phyloP scores from a whole-genome alignment of 2,888 invertebrate genomes.

The Buathra laborator region DNA sequence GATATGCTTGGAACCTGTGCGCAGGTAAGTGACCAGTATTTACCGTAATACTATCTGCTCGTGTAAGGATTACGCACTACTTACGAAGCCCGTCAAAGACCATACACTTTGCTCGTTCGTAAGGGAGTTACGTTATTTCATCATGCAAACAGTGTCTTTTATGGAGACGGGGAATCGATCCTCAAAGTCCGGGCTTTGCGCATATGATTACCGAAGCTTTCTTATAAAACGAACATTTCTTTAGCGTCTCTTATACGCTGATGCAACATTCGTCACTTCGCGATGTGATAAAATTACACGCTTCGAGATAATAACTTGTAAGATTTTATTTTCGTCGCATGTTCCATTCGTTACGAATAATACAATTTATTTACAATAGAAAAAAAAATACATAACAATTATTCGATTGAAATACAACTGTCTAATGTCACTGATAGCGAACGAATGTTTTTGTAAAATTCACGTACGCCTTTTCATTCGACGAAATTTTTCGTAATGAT shows the following conservation, averaged over 20 bases:
- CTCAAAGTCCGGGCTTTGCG: neutral
- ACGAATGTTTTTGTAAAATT: slow-evolving; percentile 9
- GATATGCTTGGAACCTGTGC: neutral
- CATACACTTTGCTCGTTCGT: slow-evolving; percentile 7
- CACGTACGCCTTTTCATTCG: neutral
- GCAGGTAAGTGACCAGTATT: slow-evolving; percentile 29
- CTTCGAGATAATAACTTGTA: slow-evolving; percentile 2
- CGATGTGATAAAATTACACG: neutral
- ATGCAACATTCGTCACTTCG: slow-evolving; percentile 7
- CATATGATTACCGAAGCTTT: neutral
- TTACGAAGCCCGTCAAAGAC: slow-evolving; percentile 50
- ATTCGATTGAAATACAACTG: slow-evolving; percentile 46
- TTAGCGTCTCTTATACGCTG: neutral
- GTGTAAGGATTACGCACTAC: slow-evolving; percentile 36
- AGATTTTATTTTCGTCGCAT: slow-evolving; percentile 37
- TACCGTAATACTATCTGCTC: slow-evolving; percentile 37
- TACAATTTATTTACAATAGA: slow-evolving; percentile 78
- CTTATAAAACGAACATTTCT: neutral
- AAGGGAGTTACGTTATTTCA: slow-evolving; percentile 38
- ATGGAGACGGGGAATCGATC: slow-evolving; percentile 14
- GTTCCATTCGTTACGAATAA: slow-evolving; percentile 58
- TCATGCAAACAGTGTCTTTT: slow-evolving; percentile 24
- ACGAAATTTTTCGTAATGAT: neutral
- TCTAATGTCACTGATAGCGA: neutral
- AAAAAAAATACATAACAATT: slow-evolving; percentile 71